Base-by-base conservation (phyloP, 2,888 invertebrate genomes). In the Ecliptopera silaceata region DNA sequence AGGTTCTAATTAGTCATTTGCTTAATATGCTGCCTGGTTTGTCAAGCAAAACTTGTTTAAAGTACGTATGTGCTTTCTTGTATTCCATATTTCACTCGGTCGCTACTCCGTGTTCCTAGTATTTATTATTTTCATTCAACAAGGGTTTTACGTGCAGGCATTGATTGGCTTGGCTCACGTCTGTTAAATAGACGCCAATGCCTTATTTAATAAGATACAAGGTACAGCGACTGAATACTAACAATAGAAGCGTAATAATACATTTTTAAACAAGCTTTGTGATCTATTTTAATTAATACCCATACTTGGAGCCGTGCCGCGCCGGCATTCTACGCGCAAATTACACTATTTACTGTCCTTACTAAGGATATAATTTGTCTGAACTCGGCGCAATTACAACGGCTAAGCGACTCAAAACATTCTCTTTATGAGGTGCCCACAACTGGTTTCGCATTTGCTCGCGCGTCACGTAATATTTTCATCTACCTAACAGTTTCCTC, bases 41-140 rank as follows among this genome's bases (percentile, higher is more conserved):
- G 74, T 76, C 69, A 64, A 48, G 45, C 47, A 44, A 48, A 50
- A 63, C 45, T 68, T 66, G 64, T 61, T 66, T 49, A 61, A 61
- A 67, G 70, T 58, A 68, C 71, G 72, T 64, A 68, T 71, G 72
- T 64, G 65, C 63, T 78, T 78, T 74, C 78, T 75, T 72, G 65
- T 64, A 56, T 59, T 63, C 63, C 53, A 66, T 63, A 74, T 75
- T 75, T 72, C 61, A 68, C 66, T 43, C 61, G 67, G 66, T 70
- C 72, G 73, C 71, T 70, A 73, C 74, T 72, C 77, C 73, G 74
- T 74, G 75, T 74, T 75, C 71, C 71, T 76, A 79, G 74, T 68
- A 80, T 84, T 79, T 74, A 75, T 79, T 82, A 79, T 80, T 83
- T 83, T 82, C 71, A 80, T 84, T 84, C 75, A 83, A 84, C 79